Evolutionary conservation across 2,888 invertebrate genomes (phyloP).

Genomic region (Drosophila subsilvestris): DNA sequence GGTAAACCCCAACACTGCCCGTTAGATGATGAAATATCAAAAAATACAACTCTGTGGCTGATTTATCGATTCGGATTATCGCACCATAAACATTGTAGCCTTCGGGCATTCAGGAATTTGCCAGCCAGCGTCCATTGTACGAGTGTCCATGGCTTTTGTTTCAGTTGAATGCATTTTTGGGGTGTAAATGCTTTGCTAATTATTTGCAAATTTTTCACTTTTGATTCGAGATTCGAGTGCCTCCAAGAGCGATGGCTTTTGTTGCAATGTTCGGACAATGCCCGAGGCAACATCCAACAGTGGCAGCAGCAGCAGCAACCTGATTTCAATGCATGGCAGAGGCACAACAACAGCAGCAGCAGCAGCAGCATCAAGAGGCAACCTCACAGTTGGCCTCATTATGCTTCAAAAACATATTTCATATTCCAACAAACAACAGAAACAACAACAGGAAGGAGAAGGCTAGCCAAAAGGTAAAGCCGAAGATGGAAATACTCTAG

Average conservation of each 20-base stretch:
- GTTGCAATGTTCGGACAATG: conserved; percentile 18
- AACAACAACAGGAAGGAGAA: background rate
- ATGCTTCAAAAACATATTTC: conserved; percentile 73
- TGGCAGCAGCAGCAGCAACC: conserved; percentile 56
- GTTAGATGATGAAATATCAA: background rate
- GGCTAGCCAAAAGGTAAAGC: background rate
- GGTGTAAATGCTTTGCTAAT: conserved; percentile 57
- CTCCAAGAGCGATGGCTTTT: conserved; percentile 38
- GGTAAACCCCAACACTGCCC: background rate
- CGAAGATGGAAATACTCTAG: background rate
- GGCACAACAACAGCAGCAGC: conserved; percentile 51
- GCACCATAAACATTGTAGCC: conserved; percentile 3
- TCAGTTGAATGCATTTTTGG: conserved; percentile 39
- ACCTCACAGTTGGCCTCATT: conserved; percentile 67
- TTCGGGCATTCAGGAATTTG: background rate
- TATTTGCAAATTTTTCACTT: conserved; percentile 69
- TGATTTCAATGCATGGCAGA: conserved; percentile 58
- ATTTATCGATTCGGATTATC: conserved; percentile 28
- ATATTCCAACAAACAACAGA: conserved; percentile 62
- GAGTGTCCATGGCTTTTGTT: conserved; percentile 34
- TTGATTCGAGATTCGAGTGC: conserved; percentile 70
- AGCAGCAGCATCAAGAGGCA: conserved; percentile 30
- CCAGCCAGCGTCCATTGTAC: conserved; percentile 8
- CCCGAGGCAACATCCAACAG: conserved; percentile 57
- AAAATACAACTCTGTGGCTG: background rate